Evolutionary conservation across 2,797 vertebrate genomes (phyloP), one percentile per base, ranked within the genome.

Genomic region (Leucoraja ocellata): DNA sequence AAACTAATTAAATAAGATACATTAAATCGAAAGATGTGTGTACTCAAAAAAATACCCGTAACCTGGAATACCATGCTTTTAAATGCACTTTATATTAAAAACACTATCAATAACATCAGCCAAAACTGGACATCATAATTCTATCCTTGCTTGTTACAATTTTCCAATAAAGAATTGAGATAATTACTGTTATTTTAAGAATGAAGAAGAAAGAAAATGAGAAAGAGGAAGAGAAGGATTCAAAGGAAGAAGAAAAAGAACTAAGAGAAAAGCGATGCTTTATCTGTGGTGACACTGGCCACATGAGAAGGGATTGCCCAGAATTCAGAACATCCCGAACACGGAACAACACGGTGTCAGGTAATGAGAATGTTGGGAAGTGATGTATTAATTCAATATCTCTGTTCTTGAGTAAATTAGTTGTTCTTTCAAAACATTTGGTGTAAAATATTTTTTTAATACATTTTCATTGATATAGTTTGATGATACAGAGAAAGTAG

Each of bases 131-230:
- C 25, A 74, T 68, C 21, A 32, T 18, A 91, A 54, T 23, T 58
- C 54, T 4, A 28, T 21, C 90, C 71, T 91, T 91, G 63, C 63
- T 73, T 73, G 90, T 23, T 54, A n/a, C 21, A 6, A 68, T n/a
- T 76, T 76, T 92, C 14, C 46, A 92, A 68, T 91, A 46, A 92
- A 74, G n/a, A 39, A 92, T 74, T 91, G 65, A 13, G 32, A 76
- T 8, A 28, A 54, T 92, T 23, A 92, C 11, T 71, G 9, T 4
- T 92, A 74, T 39, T 76, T 92, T 95, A 95, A 99, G 98, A 95
- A 96, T 99, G 94, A 99, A 99, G 97, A 99, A 99, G 94, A 97
- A 97, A 94, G 97, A 97, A 95, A 99, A 98, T 94, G 99, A 99
- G 94, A 98, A 97, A 79, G 99, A 99, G 93, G 98, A 98, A 90